These are phyloP conservation scores for Crocodylus rhombifer DNA, from an alignment of 2,797 vertebrate species.

Conservation along the genomic window DNA sequence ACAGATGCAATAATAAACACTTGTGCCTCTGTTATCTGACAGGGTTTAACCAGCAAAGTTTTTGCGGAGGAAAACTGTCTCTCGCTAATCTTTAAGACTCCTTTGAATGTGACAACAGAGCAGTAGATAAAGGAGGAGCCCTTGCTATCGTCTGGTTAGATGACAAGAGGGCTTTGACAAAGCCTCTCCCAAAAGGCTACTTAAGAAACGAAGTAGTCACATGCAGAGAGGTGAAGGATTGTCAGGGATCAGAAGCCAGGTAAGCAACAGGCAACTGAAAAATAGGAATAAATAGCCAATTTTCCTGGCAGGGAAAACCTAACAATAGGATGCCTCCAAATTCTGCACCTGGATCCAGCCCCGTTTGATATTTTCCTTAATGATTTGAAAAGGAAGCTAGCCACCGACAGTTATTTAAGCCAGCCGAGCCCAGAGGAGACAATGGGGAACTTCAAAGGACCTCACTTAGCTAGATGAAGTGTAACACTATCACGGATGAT, in stretches of 20 bases:
- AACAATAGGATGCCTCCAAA: background rate
- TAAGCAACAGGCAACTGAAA: accelerated
- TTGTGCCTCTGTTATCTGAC: background rate
- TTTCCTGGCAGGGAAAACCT: background rate
- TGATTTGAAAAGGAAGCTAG: background rate
- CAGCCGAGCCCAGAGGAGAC: no score
- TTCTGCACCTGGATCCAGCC: background rate
- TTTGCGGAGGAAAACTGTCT: background rate
- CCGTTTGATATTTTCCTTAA: no score
- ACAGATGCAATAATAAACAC: no score
- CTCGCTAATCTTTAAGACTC: background rate
- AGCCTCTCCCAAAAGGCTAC: background rate
- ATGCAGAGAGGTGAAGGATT: background rate
- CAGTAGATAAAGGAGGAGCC: background rate
- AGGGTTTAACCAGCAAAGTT: background rate
- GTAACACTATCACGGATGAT: no score
- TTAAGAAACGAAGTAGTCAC: background rate
- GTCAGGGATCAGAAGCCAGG: accelerated
- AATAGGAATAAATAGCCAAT: accelerated
- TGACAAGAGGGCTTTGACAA: background rate
- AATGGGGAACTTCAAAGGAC: no score
- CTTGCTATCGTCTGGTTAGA: background rate
- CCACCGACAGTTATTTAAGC: background rate
- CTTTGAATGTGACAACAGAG: background rate
- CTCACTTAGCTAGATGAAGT: no score